phyloP scores from a whole-genome alignment of 2,797 vertebrate genomes.

The Melanotaenia pygmaea region DNA sequence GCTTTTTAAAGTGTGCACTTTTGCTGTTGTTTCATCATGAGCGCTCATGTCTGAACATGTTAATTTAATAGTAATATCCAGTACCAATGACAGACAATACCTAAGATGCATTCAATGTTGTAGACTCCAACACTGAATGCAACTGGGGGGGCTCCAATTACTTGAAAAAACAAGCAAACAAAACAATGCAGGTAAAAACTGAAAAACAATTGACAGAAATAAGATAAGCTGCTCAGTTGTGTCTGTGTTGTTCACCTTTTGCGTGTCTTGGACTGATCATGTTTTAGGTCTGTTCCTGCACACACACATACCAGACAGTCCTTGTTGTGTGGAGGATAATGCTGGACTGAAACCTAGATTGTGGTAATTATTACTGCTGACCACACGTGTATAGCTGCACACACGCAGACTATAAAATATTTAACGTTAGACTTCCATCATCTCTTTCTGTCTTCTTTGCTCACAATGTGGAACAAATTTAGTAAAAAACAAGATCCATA shows the following conservation, averaged over 20 bases:
- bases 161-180: not conserved
- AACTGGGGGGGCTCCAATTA: not conserved
- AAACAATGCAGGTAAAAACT: not conserved
- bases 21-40: not conserved
- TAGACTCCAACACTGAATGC: too few relatives aligned
- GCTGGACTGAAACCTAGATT: slow-evolving; percentile 68
- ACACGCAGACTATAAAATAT: slow-evolving; percentile 72
- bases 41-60: not conserved
- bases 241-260: slow-evolving; percentile 13
- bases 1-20: not conserved
- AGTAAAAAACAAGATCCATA: slow-evolving; percentile 67
- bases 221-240: slow-evolving; percentile 4
- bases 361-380: slow-evolving; percentile 69
- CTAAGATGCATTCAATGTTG: not conserved
- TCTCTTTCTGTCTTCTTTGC: slow-evolving; percentile 61
- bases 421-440: slow-evolving; percentile 57
- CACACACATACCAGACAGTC: slow-evolving; percentile 40
- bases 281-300: slow-evolving; percentile 48
- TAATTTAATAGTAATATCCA: not conserved
- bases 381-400: slow-evolving; percentile 73
- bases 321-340: slow-evolving; percentile 46
- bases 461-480: slow-evolving; percentile 77
- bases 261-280: slow-evolving; percentile 34
- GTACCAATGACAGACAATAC: not conserved
- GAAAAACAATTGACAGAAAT: slow-evolving; percentile 19